phyloP scores from a whole-genome alignment of 2,797 vertebrate species.

The Morelia viridis region DNA sequence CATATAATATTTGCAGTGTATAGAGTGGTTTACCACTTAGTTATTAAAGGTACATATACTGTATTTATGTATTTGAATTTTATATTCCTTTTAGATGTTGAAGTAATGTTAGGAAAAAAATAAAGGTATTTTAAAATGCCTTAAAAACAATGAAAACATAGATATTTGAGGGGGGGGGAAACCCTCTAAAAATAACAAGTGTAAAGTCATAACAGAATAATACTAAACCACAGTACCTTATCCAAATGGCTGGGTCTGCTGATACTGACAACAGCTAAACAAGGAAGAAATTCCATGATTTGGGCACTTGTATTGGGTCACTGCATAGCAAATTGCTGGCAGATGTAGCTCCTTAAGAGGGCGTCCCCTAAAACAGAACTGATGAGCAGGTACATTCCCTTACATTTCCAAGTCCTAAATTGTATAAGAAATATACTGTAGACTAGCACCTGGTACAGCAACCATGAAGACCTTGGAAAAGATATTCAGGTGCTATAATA shows the following conservation, averaged over 20 bases:
- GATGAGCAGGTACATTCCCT: not conserved
- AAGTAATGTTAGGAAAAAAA: no score
- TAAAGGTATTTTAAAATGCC: no score
- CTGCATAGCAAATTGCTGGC: not conserved
- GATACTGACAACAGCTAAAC: no score
- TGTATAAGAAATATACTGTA: not conserved
- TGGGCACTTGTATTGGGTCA: not conserved
- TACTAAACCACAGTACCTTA: no score
- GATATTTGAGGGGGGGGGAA: no score
- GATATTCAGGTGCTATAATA: not conserved
- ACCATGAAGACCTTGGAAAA: not conserved
- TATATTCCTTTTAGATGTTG: no score
- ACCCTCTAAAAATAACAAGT: no score
- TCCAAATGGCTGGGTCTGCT: no score
- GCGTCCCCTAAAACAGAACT: not conserved
- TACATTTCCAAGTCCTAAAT: not conserved
- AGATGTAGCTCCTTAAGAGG: not conserved
- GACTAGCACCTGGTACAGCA: not conserved
- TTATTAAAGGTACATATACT: not conserved
- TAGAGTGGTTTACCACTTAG: not conserved
- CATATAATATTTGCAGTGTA: not conserved
- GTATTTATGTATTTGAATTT: not conserved
- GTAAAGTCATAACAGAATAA: no score
- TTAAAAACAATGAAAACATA: no score
- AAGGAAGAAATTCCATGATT: not conserved